phyloP scores from a whole-genome alignment of 2,888 invertebrate genomes.

The Ennomos quercinarius region DNA sequence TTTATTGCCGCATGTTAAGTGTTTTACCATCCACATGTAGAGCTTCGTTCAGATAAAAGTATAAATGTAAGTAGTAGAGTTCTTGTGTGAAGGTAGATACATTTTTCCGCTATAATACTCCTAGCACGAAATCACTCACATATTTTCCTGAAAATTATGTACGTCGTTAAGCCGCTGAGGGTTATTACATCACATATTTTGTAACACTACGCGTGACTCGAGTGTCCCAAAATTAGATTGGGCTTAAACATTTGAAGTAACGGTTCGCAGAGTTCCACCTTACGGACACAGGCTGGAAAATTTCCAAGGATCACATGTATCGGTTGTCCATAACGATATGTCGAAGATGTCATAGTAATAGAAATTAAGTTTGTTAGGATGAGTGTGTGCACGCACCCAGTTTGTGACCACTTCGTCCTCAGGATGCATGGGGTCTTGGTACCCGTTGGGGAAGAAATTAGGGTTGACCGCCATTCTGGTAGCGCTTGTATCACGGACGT shows the following conservation, averaged over 20 bases:
- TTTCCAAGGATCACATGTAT: slow-evolving; percentile 17
- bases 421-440: slow-evolving; percentile 81
- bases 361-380: slow-evolving; percentile 36
- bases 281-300: slow-evolving; percentile 33
- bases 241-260: slow-evolving; percentile 50
- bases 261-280: slow-evolving; percentile 38
- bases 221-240: slow-evolving; percentile 72
- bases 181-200: slow-evolving; percentile 79
- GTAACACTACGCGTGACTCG: slow-evolving; percentile 69
- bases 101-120: slow-evolving; percentile 30
- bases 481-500: slow-evolving; percentile 68
- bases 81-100: slow-evolving; percentile 12
- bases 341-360: slow-evolving; percentile 11
- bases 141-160: slow-evolving; percentile 56
- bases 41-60: slow-evolving; percentile 25
- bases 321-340: neutral
- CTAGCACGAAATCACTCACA: slow-evolving; percentile 50
- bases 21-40: slow-evolving; percentile 20
- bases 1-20: slow-evolving; percentile 33
- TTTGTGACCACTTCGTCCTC: slow-evolving; percentile 86
- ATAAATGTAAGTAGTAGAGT: neutral
- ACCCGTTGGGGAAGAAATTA: slow-evolving; percentile 83
- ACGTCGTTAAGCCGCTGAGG: slow-evolving; percentile 53
- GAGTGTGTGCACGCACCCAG: slow-evolving; percentile 82
- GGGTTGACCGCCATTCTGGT: slow-evolving; percentile 74